A percentile compares a stretch with the other conserved stretches of the same genome.
These are phyloP conservation scores for Lordiphosa mommai DNA, from an alignment of 1,140 invertebrate genomes.

Conservation along the genomic window DNA sequence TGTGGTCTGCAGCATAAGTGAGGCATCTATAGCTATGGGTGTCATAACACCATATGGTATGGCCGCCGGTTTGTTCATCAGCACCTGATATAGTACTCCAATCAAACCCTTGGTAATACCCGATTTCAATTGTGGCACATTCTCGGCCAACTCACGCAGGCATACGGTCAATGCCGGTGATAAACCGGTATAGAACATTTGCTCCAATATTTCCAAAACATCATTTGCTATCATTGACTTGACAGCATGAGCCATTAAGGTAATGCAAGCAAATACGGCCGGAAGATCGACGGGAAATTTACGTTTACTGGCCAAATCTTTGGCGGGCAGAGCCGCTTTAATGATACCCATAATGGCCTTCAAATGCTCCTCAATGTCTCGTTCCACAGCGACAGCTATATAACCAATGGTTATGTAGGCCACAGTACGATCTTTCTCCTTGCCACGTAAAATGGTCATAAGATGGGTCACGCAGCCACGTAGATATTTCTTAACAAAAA, in stretches of 20 bases:
- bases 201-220: conserved; percentile 91
- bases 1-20: conserved; percentile 63
- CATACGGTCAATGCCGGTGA: conserved; percentile 95
- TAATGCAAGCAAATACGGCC: conserved; percentile 96
- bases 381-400: conserved; percentile 93
- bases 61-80: conserved; percentile 92
- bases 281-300: conserved; percentile 90
- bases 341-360: conserved; percentile 93
- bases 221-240: conserved; percentile 87
- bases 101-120: conserved; percentile 96
- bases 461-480: conserved; percentile 89
- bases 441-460: conserved; percentile 86
- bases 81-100: conserved; percentile 91
- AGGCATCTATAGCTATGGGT: conserved; percentile 46
- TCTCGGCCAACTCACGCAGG: conserved; percentile 92
- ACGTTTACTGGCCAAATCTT: conserved; percentile 87
- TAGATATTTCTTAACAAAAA: conserved; percentile 90
- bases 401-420: conserved; percentile 95
- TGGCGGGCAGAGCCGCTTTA: conserved; percentile 88
- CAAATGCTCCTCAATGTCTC: conserved; percentile 89
- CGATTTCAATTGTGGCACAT: conserved; percentile 91
- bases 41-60: conserved; percentile 80
- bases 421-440: conserved; percentile 90
- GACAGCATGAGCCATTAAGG: conserved; percentile 92
- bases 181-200: conserved; percentile 94